These are phyloP conservation scores for Arremon brunneinucha DNA, from an alignment of 2,797 vertebrate genomes.

Conservation along the genomic window DNA sequence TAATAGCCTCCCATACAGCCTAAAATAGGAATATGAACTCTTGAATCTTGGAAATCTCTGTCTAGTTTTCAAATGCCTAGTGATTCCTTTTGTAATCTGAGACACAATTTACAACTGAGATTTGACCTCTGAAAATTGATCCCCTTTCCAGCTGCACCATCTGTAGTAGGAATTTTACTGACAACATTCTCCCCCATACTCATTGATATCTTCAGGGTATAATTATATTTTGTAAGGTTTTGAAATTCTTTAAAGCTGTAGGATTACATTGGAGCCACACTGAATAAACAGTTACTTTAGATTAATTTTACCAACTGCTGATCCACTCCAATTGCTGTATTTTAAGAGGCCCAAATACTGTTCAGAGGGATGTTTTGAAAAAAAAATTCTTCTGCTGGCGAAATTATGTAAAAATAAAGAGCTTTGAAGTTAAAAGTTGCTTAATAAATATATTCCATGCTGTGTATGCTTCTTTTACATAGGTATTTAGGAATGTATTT, in stretches of 20 bases:
- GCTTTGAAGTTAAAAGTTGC: background rate
- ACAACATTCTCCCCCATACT: background rate
- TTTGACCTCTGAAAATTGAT: background rate
- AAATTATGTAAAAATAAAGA: slow-evolving; percentile 20
- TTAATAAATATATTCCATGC: slow-evolving; percentile 21
- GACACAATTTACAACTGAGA: background rate
- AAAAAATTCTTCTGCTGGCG: background rate
- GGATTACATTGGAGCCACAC: background rate
- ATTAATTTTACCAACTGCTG: slow-evolving; percentile 53
- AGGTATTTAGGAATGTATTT: slow-evolving; percentile 18
- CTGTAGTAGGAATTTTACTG: background rate
- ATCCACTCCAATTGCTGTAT: slow-evolving; percentile 9
- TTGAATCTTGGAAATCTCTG: background rate
- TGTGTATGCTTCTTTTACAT: background rate
- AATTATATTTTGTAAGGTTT: background rate
- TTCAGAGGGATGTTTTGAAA: background rate
- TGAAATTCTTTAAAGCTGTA: background rate
- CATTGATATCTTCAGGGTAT: background rate
- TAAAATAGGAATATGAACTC: background rate
- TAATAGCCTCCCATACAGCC: background rate
- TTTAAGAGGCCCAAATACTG: slow-evolving; percentile 3
- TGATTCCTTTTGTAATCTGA: background rate
- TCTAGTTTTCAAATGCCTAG: background rate
- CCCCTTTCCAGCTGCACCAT: background rate
- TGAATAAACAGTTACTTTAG: slow-evolving; percentile 14